phyloP scores from a whole-genome alignment of 2,113 vertebrate species.

The Corvus cornix region DNA sequence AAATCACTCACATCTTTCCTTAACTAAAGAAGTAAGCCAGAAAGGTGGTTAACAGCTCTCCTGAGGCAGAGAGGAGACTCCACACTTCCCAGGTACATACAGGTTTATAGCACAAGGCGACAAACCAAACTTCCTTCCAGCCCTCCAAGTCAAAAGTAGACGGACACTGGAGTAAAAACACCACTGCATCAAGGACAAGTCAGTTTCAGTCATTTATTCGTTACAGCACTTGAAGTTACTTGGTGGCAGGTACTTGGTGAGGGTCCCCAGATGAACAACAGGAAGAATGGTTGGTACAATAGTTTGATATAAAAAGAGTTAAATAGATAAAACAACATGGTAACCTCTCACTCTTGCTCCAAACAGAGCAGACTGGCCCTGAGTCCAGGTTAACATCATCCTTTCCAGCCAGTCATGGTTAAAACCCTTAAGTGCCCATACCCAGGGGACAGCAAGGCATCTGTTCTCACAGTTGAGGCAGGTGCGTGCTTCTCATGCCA shows the following conservation, averaged over 20 bases:
- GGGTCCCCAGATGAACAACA: background rate
- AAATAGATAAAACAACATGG: slow-evolving; percentile 7
- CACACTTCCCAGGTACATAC: accelerated
- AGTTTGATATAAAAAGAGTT: background rate
- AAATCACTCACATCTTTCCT: background rate
- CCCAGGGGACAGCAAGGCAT: background rate
- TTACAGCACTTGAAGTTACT: background rate
- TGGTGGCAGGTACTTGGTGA: background rate
- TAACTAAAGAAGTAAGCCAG: background rate
- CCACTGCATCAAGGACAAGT: background rate
- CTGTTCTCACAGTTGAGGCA: background rate
- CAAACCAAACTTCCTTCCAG: background rate
- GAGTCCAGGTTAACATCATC: background rate
- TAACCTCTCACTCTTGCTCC: background rate
- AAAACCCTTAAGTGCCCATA: background rate
- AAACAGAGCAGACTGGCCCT: background rate
- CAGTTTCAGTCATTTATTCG: slow-evolving; percentile 25
- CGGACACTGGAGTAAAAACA: background rate
- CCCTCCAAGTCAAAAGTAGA: background rate
- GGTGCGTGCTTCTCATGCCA: background rate
- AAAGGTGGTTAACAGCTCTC: background rate
- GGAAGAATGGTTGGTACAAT: background rate
- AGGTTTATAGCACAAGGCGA: background rate
- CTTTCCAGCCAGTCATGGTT: background rate
- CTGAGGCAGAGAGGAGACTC: background rate